Conservation (phyloP, 1,140 invertebrate species). For the Nautilus pompilius region DNA sequence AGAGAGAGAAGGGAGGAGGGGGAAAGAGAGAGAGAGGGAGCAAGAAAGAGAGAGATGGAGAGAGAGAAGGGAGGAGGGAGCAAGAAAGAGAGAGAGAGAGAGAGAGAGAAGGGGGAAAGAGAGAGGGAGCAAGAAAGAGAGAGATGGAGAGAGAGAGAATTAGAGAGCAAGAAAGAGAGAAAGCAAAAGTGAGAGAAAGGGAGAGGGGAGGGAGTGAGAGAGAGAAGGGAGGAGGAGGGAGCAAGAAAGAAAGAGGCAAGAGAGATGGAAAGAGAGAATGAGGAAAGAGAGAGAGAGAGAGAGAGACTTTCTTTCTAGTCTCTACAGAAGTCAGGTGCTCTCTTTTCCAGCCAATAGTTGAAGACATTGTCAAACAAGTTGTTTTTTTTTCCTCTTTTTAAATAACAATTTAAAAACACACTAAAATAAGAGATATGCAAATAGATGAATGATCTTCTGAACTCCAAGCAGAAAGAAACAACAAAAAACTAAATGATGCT, state of each 20-base stretch:
- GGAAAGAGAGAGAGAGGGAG: not conserved
- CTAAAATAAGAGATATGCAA: too few relatives aligned
- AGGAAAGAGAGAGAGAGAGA: not conserved
- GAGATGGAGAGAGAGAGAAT: not conserved
- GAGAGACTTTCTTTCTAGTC: too few relatives aligned
- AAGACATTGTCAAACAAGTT: too few relatives aligned
- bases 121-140: not conserved
- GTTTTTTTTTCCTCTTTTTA: too few relatives aligned
- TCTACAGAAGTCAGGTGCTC: too few relatives aligned
- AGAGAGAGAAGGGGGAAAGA: not conserved
- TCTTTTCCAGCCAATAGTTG: too few relatives aligned
- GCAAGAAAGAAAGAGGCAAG: not conserved
- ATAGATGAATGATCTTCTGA: too few relatives aligned
- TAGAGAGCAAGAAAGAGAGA: not conserved
- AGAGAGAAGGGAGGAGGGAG: not conserved
- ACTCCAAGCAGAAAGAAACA: too few relatives aligned
- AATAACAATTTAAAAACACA: too few relatives aligned
- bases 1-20: not conserved
- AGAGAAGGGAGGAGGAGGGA: not conserved
- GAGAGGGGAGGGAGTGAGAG: not conserved
- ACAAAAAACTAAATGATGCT: too few relatives aligned
- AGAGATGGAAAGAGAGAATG: not conserved
- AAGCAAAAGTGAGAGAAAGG: not conserved
- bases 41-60: constrained; percentile 2
- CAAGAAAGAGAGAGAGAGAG: not conserved